Percentiles rank a stretch among this genome's conserved stretches.
Evolutionary conservation across 2,888 invertebrate species (phyloP).

Genomic region (Adelphocoris suturalis): DNA sequence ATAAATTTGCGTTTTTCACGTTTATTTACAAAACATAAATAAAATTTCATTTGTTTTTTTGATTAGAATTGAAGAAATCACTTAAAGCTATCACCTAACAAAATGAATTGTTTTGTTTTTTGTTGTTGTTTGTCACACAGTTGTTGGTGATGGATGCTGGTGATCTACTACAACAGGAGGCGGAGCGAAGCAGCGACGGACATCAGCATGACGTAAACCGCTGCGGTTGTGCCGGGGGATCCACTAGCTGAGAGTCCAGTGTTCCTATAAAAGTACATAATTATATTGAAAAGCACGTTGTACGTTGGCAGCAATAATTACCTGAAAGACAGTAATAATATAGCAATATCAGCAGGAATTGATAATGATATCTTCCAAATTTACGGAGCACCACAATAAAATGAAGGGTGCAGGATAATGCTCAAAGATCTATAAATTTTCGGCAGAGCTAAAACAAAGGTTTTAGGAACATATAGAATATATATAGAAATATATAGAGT

Average conservation of each 20-base stretch:
- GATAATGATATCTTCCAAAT: too few species aligned
- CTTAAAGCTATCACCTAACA: constrained; percentile 7
- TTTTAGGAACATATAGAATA: too few species aligned
- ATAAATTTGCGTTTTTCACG: constrained; percentile 24
- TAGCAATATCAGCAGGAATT: too few species aligned
- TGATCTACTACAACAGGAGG: not conserved
- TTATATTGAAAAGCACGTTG: too few species aligned
- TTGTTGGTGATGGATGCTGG: not conserved
- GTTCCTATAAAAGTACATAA: constrained; percentile 4
- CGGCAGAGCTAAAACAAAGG: too few species aligned
- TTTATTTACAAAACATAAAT: constrained; percentile 37
- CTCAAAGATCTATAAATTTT: too few species aligned
- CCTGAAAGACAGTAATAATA: too few species aligned
- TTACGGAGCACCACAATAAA: too few species aligned
- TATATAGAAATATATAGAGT: too few species aligned
- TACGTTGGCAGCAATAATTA: too few species aligned
- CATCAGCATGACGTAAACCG: not conserved
- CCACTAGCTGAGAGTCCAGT: not conserved
- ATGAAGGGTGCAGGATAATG: too few species aligned
- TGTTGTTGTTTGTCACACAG: not conserved
- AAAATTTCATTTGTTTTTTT: constrained; percentile 11
- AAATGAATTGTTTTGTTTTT: not conserved
- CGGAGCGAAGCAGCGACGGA: not conserved
- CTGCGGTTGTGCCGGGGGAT: not conserved
- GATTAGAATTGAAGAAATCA: constrained; percentile 1